Percentiles rank a stretch among this genome's conserved stretches.
Evolutionary conservation across 2,797 vertebrate species (phyloP).

Genomic region (Anguilla marmorata): DNA sequence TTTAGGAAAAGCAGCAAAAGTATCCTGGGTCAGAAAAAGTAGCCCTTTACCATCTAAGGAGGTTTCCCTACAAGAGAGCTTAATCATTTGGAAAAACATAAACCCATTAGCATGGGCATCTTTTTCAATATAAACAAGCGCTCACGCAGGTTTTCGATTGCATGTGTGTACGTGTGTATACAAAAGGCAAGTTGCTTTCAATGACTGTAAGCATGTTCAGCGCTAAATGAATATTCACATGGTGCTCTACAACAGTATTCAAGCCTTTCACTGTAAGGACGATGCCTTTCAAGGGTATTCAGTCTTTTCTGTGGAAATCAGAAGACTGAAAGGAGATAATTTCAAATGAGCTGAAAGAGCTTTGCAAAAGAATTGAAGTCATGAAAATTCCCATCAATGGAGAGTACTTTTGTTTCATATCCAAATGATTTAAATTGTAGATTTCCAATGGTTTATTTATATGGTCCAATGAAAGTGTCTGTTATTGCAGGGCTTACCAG

Average conservation of each 20-base stretch:
- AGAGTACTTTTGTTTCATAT: slow-evolving; percentile 16
- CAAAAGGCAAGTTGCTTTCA: not conserved
- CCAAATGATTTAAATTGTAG: slow-evolving; percentile 25
- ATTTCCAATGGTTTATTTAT: slow-evolving; percentile 22
- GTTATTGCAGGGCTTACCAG: not conserved
- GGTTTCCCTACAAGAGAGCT: not conserved
- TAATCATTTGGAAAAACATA: slow-evolving; percentile 3
- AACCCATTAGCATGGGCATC: not conserved
- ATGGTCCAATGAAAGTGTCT: slow-evolving; percentile 9
- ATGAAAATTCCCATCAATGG: not conserved
- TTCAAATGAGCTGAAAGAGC: slow-evolving; percentile 5
- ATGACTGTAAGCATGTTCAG: not conserved
- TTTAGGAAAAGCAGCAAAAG: not conserved
- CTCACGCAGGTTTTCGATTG: not conserved
- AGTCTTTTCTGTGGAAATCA: slow-evolving; percentile 13
- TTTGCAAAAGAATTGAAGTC: slow-evolving; percentile 4
- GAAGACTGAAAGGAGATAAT: not conserved
- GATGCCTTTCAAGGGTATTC: not conserved
- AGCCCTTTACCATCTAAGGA: not conserved
- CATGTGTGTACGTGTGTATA: not conserved
- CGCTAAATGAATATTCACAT: not conserved
- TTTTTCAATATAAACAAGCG: not conserved
- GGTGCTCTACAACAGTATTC: not conserved
- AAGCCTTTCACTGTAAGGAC: not conserved
- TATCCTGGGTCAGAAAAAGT: not conserved